Conservation (phyloP, 2,888 invertebrate genomes). For the Drosophila peninsularis region DNA sequence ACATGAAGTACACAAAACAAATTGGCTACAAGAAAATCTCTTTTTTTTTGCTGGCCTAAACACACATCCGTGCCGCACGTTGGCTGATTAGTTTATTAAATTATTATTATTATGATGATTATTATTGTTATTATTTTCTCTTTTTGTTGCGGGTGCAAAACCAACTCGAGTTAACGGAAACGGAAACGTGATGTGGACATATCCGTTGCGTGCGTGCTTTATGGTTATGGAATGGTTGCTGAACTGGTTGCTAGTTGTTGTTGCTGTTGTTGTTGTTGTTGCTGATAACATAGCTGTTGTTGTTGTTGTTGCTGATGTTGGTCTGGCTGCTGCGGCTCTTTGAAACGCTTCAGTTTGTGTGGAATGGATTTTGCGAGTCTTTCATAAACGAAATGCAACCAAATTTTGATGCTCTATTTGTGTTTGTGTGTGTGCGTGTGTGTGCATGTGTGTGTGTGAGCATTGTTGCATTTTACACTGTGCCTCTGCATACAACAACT, state of each 20-base stretch:
- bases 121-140: constrained; percentile 2
- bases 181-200: constrained; percentile 46
- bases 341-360: constrained; percentile 37
- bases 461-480: constrained; percentile 33
- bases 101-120: constrained; percentile 4
- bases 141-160: constrained; percentile 28
- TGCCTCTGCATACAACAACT: constrained; percentile 23
- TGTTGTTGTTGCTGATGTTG: constrained; percentile 25
- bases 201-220: constrained; percentile 60
- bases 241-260: constrained; percentile 28
- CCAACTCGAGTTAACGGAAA: constrained; percentile 46
- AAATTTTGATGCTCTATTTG: constrained; percentile 43
- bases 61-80: constrained; percentile 48
- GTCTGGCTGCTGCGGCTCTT: constrained; percentile 44
- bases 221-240: constrained; percentile 56
- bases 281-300: constrained; percentile 13
- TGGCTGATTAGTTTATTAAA: not conserved
- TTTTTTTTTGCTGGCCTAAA: constrained; percentile 20
- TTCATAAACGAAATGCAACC: constrained; percentile 42
- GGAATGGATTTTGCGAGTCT: constrained; percentile 34
- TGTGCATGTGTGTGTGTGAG: constrained; percentile 1
- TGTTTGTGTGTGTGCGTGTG: constrained; percentile 4
- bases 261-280: constrained; percentile 32
- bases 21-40: constrained; percentile 48
- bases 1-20: constrained; percentile 62